A percentile compares a stretch with the other conserved stretches of the same genome.
Evolutionary conservation across 2,113 vertebrate species (phyloP).

Genomic region (Mastomys natalensis): DNA sequence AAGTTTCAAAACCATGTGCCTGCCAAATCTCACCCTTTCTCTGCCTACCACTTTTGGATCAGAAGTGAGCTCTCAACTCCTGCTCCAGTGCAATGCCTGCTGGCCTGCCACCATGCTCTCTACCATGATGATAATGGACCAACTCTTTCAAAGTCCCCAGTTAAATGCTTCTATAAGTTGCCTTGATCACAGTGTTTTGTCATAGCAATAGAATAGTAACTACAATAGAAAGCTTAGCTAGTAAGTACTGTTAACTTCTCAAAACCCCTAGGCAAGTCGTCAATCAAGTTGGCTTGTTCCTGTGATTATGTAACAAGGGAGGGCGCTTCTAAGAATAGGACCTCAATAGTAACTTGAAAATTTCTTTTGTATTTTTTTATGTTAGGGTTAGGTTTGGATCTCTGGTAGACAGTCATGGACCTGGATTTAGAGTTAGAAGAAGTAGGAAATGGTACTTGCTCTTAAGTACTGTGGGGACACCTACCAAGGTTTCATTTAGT

Average conservation of each 20-base stretch:
- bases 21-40: not conserved
- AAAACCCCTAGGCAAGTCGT: not conserved
- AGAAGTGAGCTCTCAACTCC: not conserved
- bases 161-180: not conserved
- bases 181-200: not conserved
- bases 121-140: not conserved
- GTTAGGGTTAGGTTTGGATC: not conserved
- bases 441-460: not conserved
- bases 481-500: not conserved
- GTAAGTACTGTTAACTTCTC: not conserved
- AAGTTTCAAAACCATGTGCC: not conserved
- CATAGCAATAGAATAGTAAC: not conserved
- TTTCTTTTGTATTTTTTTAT: not conserved
- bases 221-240: not conserved
- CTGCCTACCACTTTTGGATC: not conserved
- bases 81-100: not conserved
- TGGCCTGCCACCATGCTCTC: not conserved
- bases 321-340: not conserved
- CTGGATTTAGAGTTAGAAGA: not conserved
- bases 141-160: not conserved
- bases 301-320: not conserved
- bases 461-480: not conserved
- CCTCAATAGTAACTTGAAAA: not conserved
- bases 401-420: not conserved
- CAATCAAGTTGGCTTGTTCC: not conserved